phyloP scores from a whole-genome alignment of 2,888 invertebrate species.

The Willowsia nigromaculata region DNA sequence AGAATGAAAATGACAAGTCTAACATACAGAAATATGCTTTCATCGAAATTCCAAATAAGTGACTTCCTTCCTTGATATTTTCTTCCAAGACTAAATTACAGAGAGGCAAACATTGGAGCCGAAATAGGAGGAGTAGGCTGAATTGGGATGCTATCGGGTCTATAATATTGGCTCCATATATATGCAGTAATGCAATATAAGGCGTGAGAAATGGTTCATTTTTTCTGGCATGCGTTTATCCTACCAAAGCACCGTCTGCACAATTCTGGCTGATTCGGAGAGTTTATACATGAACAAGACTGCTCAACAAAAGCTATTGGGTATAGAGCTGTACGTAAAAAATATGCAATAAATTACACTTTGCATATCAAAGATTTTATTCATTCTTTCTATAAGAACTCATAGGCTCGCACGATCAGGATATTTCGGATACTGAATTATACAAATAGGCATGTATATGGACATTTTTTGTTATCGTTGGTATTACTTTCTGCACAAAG shows the following conservation, averaged over 20 bases:
- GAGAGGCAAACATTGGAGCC: background rate
- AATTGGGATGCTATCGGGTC: background rate
- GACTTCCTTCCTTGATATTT: conserved; percentile 40
- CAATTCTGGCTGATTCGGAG: background rate
- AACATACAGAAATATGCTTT: conserved; percentile 29
- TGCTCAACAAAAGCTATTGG: background rate
- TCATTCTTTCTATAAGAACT: background rate
- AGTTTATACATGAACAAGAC: background rate
- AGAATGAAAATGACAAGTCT: background rate
- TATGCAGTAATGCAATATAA: background rate
- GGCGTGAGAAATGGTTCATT: conserved; percentile 63
- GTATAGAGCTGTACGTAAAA: conserved; percentile 13
- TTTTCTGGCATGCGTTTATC: conserved; percentile 10
- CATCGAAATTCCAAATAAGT: conserved; percentile 27
- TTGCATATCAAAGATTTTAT: conserved; percentile 54
- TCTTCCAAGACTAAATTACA: conserved; percentile 34
- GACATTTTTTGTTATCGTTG: background rate
- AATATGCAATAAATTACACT: conserved; percentile 41
- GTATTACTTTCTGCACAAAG: conserved; percentile 43
- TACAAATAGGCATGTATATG: background rate
- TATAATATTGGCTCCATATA: background rate
- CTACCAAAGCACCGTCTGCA: background rate
- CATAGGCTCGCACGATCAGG: background rate
- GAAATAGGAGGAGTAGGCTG: background rate
- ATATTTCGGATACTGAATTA: background rate